Percentiles rank a stretch among this genome's conserved stretches.
These are phyloP conservation scores for Ditylenchus dipsaci DNA, from an alignment of 1,140 invertebrate genomes.

Conservation along the genomic window DNA sequence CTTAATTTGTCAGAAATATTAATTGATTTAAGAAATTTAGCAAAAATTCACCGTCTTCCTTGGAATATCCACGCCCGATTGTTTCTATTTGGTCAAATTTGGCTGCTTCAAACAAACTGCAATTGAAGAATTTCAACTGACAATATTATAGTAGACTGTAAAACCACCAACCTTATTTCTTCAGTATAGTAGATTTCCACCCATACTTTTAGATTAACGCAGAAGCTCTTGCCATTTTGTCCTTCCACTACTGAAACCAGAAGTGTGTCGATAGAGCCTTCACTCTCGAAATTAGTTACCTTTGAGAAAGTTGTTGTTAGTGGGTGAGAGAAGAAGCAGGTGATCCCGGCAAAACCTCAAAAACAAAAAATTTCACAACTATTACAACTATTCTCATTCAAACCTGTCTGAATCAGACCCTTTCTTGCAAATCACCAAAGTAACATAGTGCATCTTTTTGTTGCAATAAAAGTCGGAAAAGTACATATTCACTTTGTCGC, in stretches of 20 bases:
- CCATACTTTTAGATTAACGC: background rate
- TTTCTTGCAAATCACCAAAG: background rate
- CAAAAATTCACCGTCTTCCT: background rate
- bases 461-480: background rate
- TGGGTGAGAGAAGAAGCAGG: background rate
- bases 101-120: background rate
- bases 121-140: too few relatives aligned
- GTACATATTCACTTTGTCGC: background rate
- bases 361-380: background rate
- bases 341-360: background rate
- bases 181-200: background rate
- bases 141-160: too few relatives aligned
- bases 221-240: background rate
- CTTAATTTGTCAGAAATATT: background rate
- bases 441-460: background rate
- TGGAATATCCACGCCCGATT: background rate
- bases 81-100: background rate
- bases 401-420: background rate
- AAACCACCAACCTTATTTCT: background rate
- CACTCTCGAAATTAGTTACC: too few relatives aligned
- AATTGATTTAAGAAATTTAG: background rate
- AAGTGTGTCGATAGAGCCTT: too few relatives aligned
- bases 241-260: too few relatives aligned
- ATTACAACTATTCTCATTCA: background rate
- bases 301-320: background rate